phyloP scores from a whole-genome alignment of 2,113 vertebrate genomes.

The Litocranius walleri region DNA sequence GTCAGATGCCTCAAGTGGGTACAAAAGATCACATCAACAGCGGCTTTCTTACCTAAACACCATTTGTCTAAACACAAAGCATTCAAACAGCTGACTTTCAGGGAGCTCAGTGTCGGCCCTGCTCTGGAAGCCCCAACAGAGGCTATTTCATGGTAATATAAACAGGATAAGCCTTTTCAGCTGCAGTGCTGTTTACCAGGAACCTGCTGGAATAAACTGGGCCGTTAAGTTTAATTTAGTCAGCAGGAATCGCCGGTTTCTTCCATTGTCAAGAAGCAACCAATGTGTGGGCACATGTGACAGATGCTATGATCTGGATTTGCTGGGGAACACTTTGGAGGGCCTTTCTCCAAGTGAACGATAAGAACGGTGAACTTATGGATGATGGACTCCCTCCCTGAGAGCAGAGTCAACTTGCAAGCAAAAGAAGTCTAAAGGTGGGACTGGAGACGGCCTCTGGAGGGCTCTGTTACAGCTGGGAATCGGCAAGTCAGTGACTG shows the following conservation, averaged over 20 bases:
- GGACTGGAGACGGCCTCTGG: neutral
- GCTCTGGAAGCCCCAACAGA: constrained; percentile 33
- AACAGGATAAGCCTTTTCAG: constrained; percentile 80
- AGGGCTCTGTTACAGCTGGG: neutral
- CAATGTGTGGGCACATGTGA: neutral
- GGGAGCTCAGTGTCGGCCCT: constrained; percentile 52
- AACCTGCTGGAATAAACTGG: constrained; percentile 63
- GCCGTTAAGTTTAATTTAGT: constrained; percentile 52
- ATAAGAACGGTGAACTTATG: neutral
- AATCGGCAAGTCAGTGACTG: neutral
- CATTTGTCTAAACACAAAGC: constrained; percentile 68
- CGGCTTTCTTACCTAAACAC: constrained; percentile 74
- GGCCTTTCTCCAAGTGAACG: too few species aligned
- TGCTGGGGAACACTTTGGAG: neutral
- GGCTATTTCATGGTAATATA: constrained; percentile 71
- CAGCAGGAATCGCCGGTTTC: neutral
- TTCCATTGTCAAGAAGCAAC: neutral
- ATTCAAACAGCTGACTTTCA: constrained; percentile 70
- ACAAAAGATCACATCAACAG: constrained; percentile 78
- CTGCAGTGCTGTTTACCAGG: constrained; percentile 75
- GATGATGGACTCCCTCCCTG: neutral
- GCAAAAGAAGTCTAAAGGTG: neutral
- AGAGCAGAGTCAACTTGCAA: neutral
- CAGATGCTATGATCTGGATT: neutral
- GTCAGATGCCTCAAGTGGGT: constrained; percentile 77